Base-by-base conservation (phyloP, 2,113 vertebrate genomes). In the Callithrix jacchus region DNA sequence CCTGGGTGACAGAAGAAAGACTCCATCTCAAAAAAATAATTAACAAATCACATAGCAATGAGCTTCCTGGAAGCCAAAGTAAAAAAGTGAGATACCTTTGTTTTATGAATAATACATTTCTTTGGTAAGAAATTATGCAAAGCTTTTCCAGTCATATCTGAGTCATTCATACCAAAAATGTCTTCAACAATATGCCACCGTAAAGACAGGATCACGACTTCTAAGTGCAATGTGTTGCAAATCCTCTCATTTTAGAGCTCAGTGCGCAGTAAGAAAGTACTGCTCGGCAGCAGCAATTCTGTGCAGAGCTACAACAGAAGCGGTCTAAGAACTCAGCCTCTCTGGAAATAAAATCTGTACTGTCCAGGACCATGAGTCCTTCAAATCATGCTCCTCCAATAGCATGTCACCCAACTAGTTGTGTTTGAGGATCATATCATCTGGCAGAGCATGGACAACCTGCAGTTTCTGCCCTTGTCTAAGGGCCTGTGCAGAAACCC, bases 261-360 rank as follows among this genome's bases (percentile, higher is more conserved):
- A 12, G n/a, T 35, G 11, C 0, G 0, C 6, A 16, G 3, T 21
- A 45, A 70, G 14, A 11, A 45, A 25, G 9, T 27, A 10, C 3
- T 45, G 14, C 20, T 45, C 9, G 4, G 45, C 12, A 30, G 58
- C 1, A 12, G 27, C 47, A 23, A 21, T 56, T 70, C 61, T 70
- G 13, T 12, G 73, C 2, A 27, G 58, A 56, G 11, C 1, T 14
- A 2, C 61, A 47, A 23, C 2, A 23, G 61, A 32, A 12, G 21
- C 13, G 0, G 5, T 45, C 47, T 8, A 23, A 56, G 30, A 70
- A 45, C 21, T 54, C 83, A 70, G 10, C 30, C 45, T 70, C 16
- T 2, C 3, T 27, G 47, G 14, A 68, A 87, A 20, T 54, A 40
- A 68, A 66, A 79, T 23, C 71, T 25, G 35, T 13, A 35, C 35